These are phyloP conservation scores for Anser cygnoides DNA, from an alignment of 2,113 vertebrate species.

Conservation along the genomic window DNA sequence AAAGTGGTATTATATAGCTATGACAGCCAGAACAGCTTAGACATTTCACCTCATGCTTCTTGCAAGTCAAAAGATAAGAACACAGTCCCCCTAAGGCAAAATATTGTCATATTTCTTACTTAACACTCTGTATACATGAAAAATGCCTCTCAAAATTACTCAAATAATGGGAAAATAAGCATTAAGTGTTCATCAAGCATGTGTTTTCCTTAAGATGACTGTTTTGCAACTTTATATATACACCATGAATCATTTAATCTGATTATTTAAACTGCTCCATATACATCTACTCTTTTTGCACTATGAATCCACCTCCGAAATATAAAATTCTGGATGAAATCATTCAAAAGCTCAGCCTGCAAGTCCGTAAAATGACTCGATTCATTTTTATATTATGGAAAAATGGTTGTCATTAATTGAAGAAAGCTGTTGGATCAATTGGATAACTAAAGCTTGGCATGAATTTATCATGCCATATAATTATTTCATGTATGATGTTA, in stretches of 20 bases:
- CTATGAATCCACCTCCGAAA: neutral
- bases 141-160: slow-evolving; percentile 6
- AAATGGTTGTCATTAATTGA: neutral
- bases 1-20: neutral
- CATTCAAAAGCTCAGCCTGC: neutral
- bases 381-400: neutral
- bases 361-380: neutral
- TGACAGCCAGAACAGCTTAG: slow-evolving; percentile 54
- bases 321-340: neutral
- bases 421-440: neutral
- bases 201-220: neutral
- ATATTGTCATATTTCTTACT: neutral
- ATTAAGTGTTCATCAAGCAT: neutral
- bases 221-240: neutral
- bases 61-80: neutral
- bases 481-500: neutral
- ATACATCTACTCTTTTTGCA: neutral
- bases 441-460: neutral
- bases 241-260: neutral
- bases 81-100: slow-evolving; percentile 10
- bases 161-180: neutral
- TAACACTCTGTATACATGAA: neutral
- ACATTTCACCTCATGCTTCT: slow-evolving; percentile 24
- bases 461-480: neutral
- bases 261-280: neutral